These are phyloP conservation scores for Drosophila quadrilineata DNA, from an alignment of 1,140 invertebrate species.

Conservation along the genomic window DNA sequence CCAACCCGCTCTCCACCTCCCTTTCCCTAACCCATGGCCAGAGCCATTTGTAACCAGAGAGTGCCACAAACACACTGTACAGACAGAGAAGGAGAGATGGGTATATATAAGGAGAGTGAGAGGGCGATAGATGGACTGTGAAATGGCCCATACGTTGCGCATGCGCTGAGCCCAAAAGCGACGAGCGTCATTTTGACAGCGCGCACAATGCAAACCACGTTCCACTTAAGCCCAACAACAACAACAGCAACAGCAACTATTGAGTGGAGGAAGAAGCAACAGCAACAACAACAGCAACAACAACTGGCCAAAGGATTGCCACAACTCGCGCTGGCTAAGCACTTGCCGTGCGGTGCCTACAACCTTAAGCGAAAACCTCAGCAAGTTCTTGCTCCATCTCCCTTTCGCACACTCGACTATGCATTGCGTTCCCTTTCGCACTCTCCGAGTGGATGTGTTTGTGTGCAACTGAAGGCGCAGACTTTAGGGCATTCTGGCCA, in stretches of 20 bases:
- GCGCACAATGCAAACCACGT: slow-evolving; percentile 78
- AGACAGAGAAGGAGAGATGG: slow-evolving; percentile 19
- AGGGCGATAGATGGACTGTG: not conserved
- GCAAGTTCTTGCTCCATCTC: too few species aligned
- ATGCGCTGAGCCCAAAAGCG: slow-evolving; percentile 50
- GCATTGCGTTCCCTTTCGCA: too few species aligned
- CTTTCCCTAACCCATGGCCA: not conserved
- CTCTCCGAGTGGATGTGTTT: slow-evolving; percentile 5
- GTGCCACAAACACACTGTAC: slow-evolving; percentile 23
- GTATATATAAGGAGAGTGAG: slow-evolving; percentile 6
- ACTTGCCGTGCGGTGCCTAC: too few species aligned
- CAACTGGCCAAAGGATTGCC: slow-evolving; percentile 47
- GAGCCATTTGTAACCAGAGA: not conserved
- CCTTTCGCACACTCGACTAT: too few species aligned
- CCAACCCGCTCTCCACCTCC: not conserved
- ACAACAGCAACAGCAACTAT: slow-evolving; percentile 11
- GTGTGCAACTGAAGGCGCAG: slow-evolving; percentile 57
- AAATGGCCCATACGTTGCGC: slow-evolving; percentile 36
- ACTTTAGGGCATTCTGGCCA: slow-evolving; percentile 78
- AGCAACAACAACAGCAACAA: slow-evolving; percentile 11
- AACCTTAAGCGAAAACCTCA: too few species aligned
- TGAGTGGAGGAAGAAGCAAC: too few species aligned
- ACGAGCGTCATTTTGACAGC: slow-evolving; percentile 76
- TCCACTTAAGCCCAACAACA: slow-evolving; percentile 68
- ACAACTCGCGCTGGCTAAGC: slow-evolving; percentile 77